Base-by-base conservation (phyloP, 2,797 vertebrate genomes). In the Gouania willdenowi region DNA sequence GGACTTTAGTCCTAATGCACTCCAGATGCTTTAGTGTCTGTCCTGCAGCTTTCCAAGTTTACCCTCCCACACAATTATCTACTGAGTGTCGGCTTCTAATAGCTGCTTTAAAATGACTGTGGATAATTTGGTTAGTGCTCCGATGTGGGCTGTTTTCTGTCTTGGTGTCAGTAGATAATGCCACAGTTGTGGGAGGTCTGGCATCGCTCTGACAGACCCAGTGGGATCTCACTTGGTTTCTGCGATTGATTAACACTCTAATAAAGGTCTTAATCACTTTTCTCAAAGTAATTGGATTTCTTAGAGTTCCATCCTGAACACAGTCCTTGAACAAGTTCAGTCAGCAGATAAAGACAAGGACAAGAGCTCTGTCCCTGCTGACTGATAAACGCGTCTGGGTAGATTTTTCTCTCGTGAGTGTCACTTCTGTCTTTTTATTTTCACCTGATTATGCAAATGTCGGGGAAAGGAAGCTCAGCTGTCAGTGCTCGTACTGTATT, bases 11-110 rank as follows among this genome's bases (percentile, higher is more conserved):
- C 62, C 54, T 73, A 75, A 86, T 81, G 55, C 49, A 41, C 56
- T 72, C 71, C 82, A 83, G 79, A 86, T 83, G 71, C 55, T 62
- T 59, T 21, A 12, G 40, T 59, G 48, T 55, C 53, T 64, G 52
- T 79, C 63, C 52, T 71, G 72, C 48, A 50, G 25, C 33, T 64
- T 61, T 52, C 41, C 34, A 26, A 31, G 41, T 66, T 36, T 27
- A 22, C 20, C 60, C 52, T 57, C 53, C 38, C 62, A 60, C 52
- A 66, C 58, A 59, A 65, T 73, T 62, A 77, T 52, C 57, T 43
- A 40, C 71, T 68, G 44, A 55, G 42, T 39, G 48, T 23, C 34
- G 60, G 48, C 51, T 57, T 45, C 42, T 66, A 44, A 58, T 54
- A 51, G 49, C 36, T 43, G 46, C 36, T 66, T 65, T 61, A 53